phyloP scores from a whole-genome alignment of 1,140 invertebrate species.

The Tetramorium alpestre region DNA sequence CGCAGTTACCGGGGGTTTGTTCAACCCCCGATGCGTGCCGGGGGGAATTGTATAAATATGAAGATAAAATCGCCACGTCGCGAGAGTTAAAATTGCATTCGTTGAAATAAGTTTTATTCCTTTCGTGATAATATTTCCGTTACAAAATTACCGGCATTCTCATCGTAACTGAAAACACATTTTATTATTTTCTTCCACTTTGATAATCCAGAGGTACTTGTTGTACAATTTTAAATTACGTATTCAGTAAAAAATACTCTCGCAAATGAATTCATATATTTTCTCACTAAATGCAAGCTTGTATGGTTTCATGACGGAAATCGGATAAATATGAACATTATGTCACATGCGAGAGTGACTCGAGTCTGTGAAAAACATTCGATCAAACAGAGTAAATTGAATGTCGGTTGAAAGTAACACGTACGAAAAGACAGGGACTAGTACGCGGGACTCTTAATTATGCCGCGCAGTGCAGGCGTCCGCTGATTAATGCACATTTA shows the following conservation, averaged over 20 bases:
- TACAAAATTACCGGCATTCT: background rate
- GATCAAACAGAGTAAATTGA: background rate
- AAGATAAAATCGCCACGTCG: constrained; percentile 8
- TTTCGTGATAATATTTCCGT: background rate
- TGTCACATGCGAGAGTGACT: background rate
- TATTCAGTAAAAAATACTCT: background rate
- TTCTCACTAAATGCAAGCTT: background rate
- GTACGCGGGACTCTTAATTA: constrained; percentile 1
- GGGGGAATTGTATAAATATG: constrained; percentile 38
- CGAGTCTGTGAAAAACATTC: background rate
- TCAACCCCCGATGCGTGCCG: constrained; percentile 23
- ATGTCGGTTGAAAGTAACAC: background rate
- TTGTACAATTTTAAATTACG: background rate
- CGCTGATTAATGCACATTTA: constrained; percentile 27
- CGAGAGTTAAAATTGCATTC: background rate
- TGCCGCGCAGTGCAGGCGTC: background rate
- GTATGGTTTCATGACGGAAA: background rate
- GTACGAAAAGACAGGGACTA: background rate
- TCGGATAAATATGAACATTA: constrained; percentile 6
- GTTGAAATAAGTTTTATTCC: constrained; percentile 3
- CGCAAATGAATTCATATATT: background rate
- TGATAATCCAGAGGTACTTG: background rate
- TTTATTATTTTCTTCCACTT: background rate
- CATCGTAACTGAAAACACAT: background rate
- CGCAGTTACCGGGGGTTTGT: constrained; percentile 4